Base-by-base conservation (phyloP, 2,113 vertebrate species). In the Dendropsophus ebraccatus region DNA sequence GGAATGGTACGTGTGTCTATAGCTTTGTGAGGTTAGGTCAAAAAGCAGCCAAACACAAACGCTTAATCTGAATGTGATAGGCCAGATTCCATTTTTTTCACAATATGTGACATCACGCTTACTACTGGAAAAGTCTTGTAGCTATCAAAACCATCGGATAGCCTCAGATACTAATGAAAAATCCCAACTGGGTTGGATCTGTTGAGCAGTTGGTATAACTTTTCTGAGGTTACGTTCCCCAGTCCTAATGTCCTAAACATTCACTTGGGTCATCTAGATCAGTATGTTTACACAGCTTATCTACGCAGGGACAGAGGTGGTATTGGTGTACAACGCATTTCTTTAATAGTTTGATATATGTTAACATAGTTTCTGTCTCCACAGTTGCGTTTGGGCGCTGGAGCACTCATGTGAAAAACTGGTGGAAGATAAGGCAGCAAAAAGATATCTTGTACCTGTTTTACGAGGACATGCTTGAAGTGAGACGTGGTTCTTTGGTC, bases 391-490 rank as follows among this genome's bases (percentile, higher is more conserved):
- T 95, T 88, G 97, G 96, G 4, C 95, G 95, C 84, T 99, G 97
- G 97, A 96, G 95, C 1, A 87, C 94, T 81, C 97, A 98, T 0
- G 97, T 98, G 62, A 97, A 95, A 88, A 94, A 79, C 60, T 98
- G 95, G 93, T 98, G 97, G 97, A 80, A 89, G 50, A 93, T 93
- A 89, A 93, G 88, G 88, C 91, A 96, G 89, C 92, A 92, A 37
- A 91, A 87, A 62, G 95, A 95, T 37, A 92, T 98, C 45, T 94
- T 97, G 50, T 99, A 95, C 83, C 88, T 99, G 13, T 95, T 95
- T 92, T 98, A 96, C 0, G 97, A 99, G 90, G 96, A 98, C 89
- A 90, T 99, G 93, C 96, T 97, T 90, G 94, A 98, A 95, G 97
- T 97, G 82, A 90, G 76, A 54, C 14, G 6, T 52, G 17, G 32